These are phyloP conservation scores for Brachionus plicatilis DNA, from an alignment of 1,140 invertebrate species.

Conservation along the genomic window DNA sequence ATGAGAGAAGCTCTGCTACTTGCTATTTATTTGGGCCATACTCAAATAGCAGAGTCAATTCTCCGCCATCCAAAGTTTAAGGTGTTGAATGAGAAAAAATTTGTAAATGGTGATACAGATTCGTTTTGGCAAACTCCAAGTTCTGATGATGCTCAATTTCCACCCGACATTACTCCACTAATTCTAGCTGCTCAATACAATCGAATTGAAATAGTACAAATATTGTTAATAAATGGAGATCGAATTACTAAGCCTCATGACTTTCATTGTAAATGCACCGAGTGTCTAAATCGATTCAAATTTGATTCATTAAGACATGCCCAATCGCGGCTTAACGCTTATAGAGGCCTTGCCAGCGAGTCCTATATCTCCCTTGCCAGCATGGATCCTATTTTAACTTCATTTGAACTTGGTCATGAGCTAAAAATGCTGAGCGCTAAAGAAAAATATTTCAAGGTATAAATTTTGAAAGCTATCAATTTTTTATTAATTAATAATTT, in stretches of 20 bases:
- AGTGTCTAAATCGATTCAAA: slow-evolving; percentile 57
- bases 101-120: slow-evolving; percentile 28
- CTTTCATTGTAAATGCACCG: slow-evolving; percentile 61
- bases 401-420: slow-evolving; percentile 62
- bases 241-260: slow-evolving; percentile 60
- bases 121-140: slow-evolving; percentile 40
- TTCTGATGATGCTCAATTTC: slow-evolving; percentile 45
- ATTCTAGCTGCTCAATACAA: slow-evolving; percentile 49
- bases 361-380: slow-evolving; percentile 64
- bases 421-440: slow-evolving; percentile 47
- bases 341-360: slow-evolving; percentile 52
- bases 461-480: background rate
- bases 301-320: slow-evolving; percentile 49
- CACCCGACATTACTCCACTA: slow-evolving; percentile 51
- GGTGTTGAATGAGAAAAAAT: slow-evolving; percentile 31
- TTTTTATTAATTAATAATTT: background rate
- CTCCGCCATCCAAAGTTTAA: slow-evolving; percentile 51
- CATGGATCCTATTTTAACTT: slow-evolving; percentile 64
- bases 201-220: slow-evolving; percentile 50
- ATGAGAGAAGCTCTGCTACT: slow-evolving; percentile 53
- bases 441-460: slow-evolving; percentile 41
- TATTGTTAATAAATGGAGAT: slow-evolving; percentile 52
- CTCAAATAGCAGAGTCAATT: slow-evolving; percentile 52
- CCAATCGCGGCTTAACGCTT: slow-evolving; percentile 51
- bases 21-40: slow-evolving; percentile 52